Base-by-base conservation (phyloP, 2,113 vertebrate genomes). In the Uria lomvia region DNA sequence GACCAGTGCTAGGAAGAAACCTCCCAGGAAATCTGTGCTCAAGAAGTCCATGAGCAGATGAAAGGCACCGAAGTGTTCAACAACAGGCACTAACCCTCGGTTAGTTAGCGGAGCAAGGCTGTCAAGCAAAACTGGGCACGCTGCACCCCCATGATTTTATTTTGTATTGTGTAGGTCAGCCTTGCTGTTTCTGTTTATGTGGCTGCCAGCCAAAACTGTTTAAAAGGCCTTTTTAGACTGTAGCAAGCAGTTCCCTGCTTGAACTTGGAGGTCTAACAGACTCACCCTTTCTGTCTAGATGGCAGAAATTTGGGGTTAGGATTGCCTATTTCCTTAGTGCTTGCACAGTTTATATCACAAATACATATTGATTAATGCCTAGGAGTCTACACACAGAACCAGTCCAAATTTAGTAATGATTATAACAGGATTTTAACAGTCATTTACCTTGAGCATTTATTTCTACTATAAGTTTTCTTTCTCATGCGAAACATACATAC, bases 401-500 rank as follows among this genome's bases (percentile, higher is more conserved):
- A 91, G 21, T 43, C 38, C 36, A 71, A 63, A 67, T 81, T 85
- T 72, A 81, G 71, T 67, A 78, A 77, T 32, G 11, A 55, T 63
- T 63, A 9, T 34, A 88, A 76, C 29, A 95, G 27, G 62, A 91
- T 94, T 97, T 96, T 86, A 92, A 72, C 47, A 82, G 71, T 72
- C 36, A 66, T 86, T 93, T 92, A 73, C 70, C 1, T 5, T 89
- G 16, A 82, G 27, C 88, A 93, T 75, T 94, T 90, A 71, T 65
- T 81, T 75, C 72, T 92, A 62, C 73, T 73, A 11, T 74, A 86
- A 94, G 66, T 60, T 85, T 93, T 97, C 94, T 94, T 97, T 98
- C 97, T 96, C 93, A 85, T 94, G 88, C 81, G 95, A 95, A 98
- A 81, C 53, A 76, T 53, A 62, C 80, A 95, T 98, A 84, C 80